Evolutionary conservation across 2,888 invertebrate species (phyloP), one percentile per base, ranked within the genome.

Genomic region (Spodoptera littoralis): DNA sequence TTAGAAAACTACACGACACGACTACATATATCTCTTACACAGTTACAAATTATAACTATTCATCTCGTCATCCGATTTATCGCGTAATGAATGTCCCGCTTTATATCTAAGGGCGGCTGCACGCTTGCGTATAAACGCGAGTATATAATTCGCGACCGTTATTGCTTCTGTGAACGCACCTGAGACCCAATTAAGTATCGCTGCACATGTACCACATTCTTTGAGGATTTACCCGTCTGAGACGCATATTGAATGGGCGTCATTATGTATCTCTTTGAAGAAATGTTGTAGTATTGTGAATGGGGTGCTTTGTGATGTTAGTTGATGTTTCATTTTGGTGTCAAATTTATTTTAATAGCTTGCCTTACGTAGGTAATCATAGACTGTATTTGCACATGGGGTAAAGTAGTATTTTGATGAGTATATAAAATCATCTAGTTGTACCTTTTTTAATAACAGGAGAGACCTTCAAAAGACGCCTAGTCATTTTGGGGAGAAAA

Each of bases 171-270:
- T 76, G 67, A 77, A 76, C 82, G 80, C 92, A 92, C 92, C 92
- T 92, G 92, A 84, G 84, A 75, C 90, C 85, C 86, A 88, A 90
- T 91, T 89, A 90, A 87, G 80, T 84, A 78, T 75, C 70, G 66
- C 72, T 70, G 75, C 78, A 78, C 73, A 76, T 74, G 73, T 73
- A 78, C 64, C 65, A 45, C 60, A 68, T 76, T 70, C 77, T 79
- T 79, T 60, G 62, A 64, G 79, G 74, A 76, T 78, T 76, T 73
- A 58, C 44, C 46, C 50, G 51, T 65, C 68, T 61, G 65, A 70
- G 67, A 62, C 60, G 64, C 52, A 44, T 49, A 58, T 70, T 72
- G 70, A 72, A 75, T 70, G 48, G 75, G 71, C 49, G 49, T 60
- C 70, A 70, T 70, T 70, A 58, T 18, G 27, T 11, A 58, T 51